Evolutionary conservation across 2,888 invertebrate genomes (phyloP), one percentile per base, ranked within the genome.

Genomic region (Agrotis puta): DNA sequence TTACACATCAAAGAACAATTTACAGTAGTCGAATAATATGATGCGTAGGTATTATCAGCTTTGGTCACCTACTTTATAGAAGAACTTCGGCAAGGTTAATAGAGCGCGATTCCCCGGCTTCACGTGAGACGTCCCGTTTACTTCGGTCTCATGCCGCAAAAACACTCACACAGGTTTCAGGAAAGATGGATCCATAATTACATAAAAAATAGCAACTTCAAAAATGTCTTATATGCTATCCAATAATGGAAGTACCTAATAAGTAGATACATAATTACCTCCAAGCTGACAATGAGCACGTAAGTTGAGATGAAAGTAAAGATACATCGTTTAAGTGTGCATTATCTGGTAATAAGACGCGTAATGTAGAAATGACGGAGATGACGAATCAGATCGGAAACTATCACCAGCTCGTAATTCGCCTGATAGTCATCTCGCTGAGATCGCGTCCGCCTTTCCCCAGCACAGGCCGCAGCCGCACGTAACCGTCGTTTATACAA

Each of bases 351-450:
- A 78, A 79, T 80, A 76, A 77, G 59, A 65, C 75, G 74, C 64
- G 76, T 85, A 85, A 85, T 87, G 75, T 61, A 65, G 67, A 85
- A 82, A 88, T 86, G 77, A 70, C 68, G 47, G 73, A 58, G 66
- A 75, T 76, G 81, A 83, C 75, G 85, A 86, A 84, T 84, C 85
- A 84, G 87, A 86, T 87, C 88, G 86, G 86, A 85, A 88, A 86
- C 81, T 67, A 82, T 83, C 85, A 47, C 22, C 79, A 68, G 68
- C 83, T 79, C 77, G 70, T 83, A 76, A 81, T 64, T 74, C 79
- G 79, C 69, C 79, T 70, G 88, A 81, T 81, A 82, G 83, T 67
- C 75, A 74, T 84, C 86, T 82, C 79, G 79, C 77, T 77, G 70
- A 75, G 78, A 83, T 66, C 79, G 76, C 78, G 82, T 81, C 82